These are phyloP conservation scores for Agapostemon virescens DNA, from an alignment of 2,888 invertebrate genomes.

Conservation along the genomic window DNA sequence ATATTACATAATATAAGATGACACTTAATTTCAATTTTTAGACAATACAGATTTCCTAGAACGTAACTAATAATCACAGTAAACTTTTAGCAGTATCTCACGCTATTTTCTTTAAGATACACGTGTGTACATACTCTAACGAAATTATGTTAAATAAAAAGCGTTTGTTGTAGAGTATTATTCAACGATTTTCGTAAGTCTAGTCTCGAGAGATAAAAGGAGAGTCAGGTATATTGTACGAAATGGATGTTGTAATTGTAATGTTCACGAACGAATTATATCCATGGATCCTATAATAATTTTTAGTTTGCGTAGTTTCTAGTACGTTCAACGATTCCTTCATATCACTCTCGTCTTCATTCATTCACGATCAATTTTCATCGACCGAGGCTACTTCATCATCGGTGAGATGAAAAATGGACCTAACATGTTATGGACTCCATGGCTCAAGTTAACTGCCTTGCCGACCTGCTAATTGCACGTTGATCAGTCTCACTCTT, in stretches of 20 bases:
- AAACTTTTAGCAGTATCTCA: neutral
- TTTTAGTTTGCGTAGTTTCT: constrained; percentile 8
- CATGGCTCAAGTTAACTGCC: neutral
- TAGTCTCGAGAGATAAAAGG: neutral
- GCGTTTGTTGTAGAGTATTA: neutral
- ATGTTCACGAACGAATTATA: neutral
- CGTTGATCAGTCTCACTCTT: neutral
- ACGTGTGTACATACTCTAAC: neutral
- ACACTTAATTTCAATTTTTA: neutral
- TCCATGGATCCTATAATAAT: neutral
- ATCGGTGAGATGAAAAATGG: neutral
- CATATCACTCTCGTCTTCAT: constrained; percentile 24
- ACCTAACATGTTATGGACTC: constrained; percentile 9
- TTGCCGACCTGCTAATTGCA: neutral
- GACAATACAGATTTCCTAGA: neutral
- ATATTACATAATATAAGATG: no score
- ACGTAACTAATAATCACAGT: neutral
- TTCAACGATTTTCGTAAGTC: neutral
- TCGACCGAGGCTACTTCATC: constrained; percentile 44
- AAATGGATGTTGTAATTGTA: neutral
- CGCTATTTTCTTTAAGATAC: neutral
- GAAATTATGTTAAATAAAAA: neutral
- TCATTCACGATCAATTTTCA: constrained; percentile 43
- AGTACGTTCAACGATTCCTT: neutral
- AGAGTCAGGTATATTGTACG: neutral